Conservation (phyloP, 2,888 invertebrate genomes). For the Pilophorus perplexus region DNA sequence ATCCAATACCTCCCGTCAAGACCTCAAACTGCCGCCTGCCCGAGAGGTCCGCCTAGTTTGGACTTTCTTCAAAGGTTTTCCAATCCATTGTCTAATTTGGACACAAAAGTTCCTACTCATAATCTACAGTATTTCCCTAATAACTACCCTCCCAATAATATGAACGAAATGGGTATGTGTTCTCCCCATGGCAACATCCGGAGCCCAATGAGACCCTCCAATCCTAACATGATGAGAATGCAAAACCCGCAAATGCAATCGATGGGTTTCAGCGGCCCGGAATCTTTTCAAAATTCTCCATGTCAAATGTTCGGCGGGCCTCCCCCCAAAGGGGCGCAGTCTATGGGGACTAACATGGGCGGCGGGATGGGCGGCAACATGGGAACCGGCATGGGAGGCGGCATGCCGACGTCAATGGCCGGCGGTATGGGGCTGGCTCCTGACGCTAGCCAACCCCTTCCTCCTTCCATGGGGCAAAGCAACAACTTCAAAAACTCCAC, state of each 20-base stretch:
- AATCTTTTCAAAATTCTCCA: conserved; percentile 47
- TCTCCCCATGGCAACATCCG: conserved; percentile 51
- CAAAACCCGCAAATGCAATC: conserved; percentile 44
- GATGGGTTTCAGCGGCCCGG: conserved; percentile 47
- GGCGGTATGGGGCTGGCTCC: conserved; percentile 53
- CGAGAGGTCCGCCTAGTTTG: conserved; percentile 79
- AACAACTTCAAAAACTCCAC: conserved; percentile 66
- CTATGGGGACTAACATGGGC: conserved; percentile 22
- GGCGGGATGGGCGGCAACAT: conserved; percentile 8
- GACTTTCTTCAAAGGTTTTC: conserved; percentile 87
- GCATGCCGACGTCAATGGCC: conserved; percentile 18
- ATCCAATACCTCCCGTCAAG: conserved; percentile 96
- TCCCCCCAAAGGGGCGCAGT: conserved; percentile 52
- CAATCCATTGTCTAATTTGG: conserved; percentile 72
- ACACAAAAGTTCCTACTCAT: conserved; percentile 67
- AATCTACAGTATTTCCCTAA: conserved; percentile 73
- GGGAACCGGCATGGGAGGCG: conserved; percentile 17
- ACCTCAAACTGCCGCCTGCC: conserved; percentile 73
- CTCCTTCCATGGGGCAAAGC: conserved; percentile 74
- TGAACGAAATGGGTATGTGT: conserved; percentile 52
- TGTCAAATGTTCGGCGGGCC: conserved; percentile 48
- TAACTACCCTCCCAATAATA: conserved; percentile 48
- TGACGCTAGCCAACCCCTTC: conserved; percentile 67
- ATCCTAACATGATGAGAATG: conserved; percentile 47
- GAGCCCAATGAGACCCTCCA: conserved; percentile 51